Conservation (phyloP, 2,888 invertebrate genomes). For the Acanthosepion pharaonis region DNA sequence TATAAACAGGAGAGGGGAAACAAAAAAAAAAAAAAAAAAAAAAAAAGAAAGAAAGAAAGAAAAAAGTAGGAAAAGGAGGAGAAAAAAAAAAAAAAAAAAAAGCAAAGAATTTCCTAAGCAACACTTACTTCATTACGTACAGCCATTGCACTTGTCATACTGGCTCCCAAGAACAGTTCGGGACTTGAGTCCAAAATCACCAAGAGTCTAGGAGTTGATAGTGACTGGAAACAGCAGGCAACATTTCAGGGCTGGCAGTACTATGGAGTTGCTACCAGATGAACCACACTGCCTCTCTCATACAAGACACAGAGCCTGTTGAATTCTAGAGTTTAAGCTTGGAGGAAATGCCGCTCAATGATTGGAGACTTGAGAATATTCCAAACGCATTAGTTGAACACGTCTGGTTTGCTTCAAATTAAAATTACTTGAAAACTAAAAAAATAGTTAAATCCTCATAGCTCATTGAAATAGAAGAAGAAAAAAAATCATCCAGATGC, state of each 20-base stretch:
- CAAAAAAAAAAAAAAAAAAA: background rate
- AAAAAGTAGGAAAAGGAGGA: background rate
- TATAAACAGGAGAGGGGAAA: background rate
- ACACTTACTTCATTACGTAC: conserved; percentile 44
- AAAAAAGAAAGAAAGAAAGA: background rate
- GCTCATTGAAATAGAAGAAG: background rate
- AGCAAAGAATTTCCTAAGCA: conserved; percentile 44
- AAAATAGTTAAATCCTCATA: conserved; percentile 24
- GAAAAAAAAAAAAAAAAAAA: background rate
- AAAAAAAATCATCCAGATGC: no score
- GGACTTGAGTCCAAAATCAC: conserved; percentile 40
- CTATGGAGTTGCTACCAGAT: conserved; percentile 43
- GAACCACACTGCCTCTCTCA: conserved; percentile 14
- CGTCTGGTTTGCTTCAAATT: background rate
- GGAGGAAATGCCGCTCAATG: background rate
- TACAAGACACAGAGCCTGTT: background rate
- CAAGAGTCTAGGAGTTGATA: conserved; percentile 42
- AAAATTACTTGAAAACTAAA: conserved; percentile 33
- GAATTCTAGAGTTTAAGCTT: conserved; percentile 47
- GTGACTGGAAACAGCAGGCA: conserved; percentile 39
- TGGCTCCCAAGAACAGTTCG: conserved; percentile 42
- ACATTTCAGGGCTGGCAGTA: conserved; percentile 34
- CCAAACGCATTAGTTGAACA: background rate
- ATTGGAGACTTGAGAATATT: conserved; percentile 1
- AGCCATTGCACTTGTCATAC: conserved; percentile 45